Base-by-base conservation (phyloP, 2,888 invertebrate genomes). In the Drosophila paucipuncta region DNA sequence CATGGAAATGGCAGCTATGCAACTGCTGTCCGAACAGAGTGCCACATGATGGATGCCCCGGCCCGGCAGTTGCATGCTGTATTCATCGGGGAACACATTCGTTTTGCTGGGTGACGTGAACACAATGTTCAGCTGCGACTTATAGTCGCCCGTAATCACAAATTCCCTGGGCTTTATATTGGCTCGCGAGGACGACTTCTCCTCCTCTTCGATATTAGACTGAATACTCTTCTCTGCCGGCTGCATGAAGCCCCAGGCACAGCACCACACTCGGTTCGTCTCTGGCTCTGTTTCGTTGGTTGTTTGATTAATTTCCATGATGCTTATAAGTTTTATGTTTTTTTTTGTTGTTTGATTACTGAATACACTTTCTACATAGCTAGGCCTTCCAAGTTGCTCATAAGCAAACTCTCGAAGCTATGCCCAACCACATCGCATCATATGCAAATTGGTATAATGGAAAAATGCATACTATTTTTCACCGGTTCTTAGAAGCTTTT, bases 11-110 rank as follows among this genome's bases (percentile, higher is more conserved):
- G 80, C 76, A 1, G 76, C 62, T n/a, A 83, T 68, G 3, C 22
- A 37, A 3, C 28, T 68, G n/a, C 60, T 64, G 33, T 81, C 76
- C 2, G 70, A 53, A 59, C 83, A 73, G 0, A 81, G 16, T 4
- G 63, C 55, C 35, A 81, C n/a, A 35, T 66, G 18, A 16, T 81
- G 80, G n/a, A 66, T 55, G 0, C 83, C 80, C 66, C 58, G 25
- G 0, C 61, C 65, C 0, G 76, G 83, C 39, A 81, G 2, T 13
- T 54, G 18, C 10, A 68, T 49, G 6, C 18, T 37, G n/a, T 52
- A 55, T 30, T 65, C 64, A 22, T 59, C 18, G 4, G 71, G 73
- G 16, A 68, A 78, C 0, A 52, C 49, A 30, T 58, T 57, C 10
- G 39, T 35, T 28, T 72, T 35, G 11, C 11, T 53, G 11, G 62